Conservation (phyloP, 2,797 vertebrate species). For the Novumbra hubbsi region DNA sequence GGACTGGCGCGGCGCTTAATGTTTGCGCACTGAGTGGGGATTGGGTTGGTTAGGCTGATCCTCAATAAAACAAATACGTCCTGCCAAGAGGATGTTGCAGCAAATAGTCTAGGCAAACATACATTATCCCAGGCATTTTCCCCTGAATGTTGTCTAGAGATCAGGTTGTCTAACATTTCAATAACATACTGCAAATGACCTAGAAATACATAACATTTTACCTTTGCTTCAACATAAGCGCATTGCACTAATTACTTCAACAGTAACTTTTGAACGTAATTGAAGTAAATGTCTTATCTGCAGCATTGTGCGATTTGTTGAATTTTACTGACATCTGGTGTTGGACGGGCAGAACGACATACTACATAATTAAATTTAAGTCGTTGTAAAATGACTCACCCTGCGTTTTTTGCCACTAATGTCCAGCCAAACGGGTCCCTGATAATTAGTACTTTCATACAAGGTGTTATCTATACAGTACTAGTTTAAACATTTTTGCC, state of each 20-base stretch:
- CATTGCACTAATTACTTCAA: neutral
- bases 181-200: neutral
- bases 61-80: neutral
- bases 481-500: too few species aligned
- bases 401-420: too few species aligned
- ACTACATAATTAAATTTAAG: neutral
- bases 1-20: constrained; percentile 23
- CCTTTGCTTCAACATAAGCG: neutral
- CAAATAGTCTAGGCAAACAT: neutral
- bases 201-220: neutral
- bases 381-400: too few species aligned
- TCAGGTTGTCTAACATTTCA: neutral
- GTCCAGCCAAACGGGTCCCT: too few species aligned
- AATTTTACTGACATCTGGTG: constrained; percentile 58
- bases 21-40: neutral
- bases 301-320: neutral
- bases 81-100: neutral
- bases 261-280: neutral
- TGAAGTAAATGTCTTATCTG: neutral
- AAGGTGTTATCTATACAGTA: too few species aligned
- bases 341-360: constrained; percentile 2
- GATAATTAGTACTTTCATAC: too few species aligned
- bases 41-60: neutral
- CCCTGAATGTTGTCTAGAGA: neutral
- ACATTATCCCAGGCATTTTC: neutral